Percentiles rank a stretch among this genome's conserved stretches.
phyloP scores from a whole-genome alignment of 1,140 invertebrate species.

The Scaptomyza graminum region DNA sequence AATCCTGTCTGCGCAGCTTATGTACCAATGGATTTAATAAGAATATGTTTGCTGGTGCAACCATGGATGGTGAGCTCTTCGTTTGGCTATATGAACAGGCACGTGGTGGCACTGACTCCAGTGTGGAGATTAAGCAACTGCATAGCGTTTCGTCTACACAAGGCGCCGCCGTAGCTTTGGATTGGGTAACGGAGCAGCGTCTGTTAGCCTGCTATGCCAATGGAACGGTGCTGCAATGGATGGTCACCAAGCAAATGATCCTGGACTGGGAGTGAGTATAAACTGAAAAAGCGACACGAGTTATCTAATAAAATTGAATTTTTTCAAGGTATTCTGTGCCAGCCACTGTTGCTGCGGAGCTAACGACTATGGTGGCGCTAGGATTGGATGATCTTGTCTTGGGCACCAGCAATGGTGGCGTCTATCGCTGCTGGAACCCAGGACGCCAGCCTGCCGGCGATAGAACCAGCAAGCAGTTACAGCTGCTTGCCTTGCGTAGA shows the following conservation, averaged over 20 bases:
- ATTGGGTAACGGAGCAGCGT: constrained; percentile 67
- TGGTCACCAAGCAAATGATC: constrained; percentile 56
- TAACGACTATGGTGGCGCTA: constrained; percentile 60
- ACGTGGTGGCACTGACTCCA: constrained; percentile 27
- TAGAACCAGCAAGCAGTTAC: constrained; percentile 50
- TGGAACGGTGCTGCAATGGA: constrained; percentile 68
- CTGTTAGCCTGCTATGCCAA: constrained; percentile 72
- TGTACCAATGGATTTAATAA: constrained; percentile 74
- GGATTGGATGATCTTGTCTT: constrained; percentile 66
- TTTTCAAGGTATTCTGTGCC: constrained; percentile 53
- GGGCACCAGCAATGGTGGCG: constrained; percentile 66
- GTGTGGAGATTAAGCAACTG: constrained; percentile 61
- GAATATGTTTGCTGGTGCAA: constrained; percentile 75
- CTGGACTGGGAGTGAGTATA: constrained; percentile 70
- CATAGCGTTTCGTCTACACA: constrained; percentile 53
- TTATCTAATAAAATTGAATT: background rate
- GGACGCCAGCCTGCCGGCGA: constrained; percentile 32
- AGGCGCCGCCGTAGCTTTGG: constrained; percentile 68
- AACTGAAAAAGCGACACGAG: too few relatives aligned
- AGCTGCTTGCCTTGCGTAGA: constrained; percentile 53
- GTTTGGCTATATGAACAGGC: constrained; percentile 66
- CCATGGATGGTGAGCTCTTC: constrained; percentile 73
- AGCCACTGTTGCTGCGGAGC: constrained; percentile 38
- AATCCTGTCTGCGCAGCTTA: constrained; percentile 70
- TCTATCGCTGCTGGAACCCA: constrained; percentile 67